phyloP scores from a whole-genome alignment of 2,113 vertebrate species.

The Petrocephalus microphthalmus region DNA sequence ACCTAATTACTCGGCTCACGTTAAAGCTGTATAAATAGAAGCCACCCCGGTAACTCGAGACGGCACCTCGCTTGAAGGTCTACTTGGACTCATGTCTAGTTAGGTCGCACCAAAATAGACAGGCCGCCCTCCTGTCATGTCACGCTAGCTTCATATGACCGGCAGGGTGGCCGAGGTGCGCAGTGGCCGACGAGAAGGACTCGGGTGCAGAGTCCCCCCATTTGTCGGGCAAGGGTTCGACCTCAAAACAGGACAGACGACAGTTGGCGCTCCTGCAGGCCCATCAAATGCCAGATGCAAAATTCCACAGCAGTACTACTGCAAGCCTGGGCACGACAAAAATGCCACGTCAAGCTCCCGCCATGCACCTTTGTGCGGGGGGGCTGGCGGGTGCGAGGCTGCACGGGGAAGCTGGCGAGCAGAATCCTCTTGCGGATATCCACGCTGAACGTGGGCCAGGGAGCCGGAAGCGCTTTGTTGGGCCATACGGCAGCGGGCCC shows the following conservation, averaged over 20 bases:
- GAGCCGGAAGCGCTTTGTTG: neutral
- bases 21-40: neutral
- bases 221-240: neutral
- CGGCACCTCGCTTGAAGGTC: neutral
- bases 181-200: neutral
- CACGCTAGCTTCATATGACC: neutral
- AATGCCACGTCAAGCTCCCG: neutral
- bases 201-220: neutral
- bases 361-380: neutral
- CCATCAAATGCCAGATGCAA: neutral
- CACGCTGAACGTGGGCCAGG: neutral
- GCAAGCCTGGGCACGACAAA: neutral
- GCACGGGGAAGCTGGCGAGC: neutral
- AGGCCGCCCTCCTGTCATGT: neutral
- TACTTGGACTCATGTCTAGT: neutral
- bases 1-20: neutral
- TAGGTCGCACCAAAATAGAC: conserved; percentile 8
- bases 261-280: neutral
- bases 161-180: neutral
- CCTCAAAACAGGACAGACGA: neutral
- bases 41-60: conserved; percentile 6
- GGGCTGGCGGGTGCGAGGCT: no score
- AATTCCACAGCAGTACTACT: neutral
- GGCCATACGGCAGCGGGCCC: neutral
- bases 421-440: neutral